phyloP scores from a whole-genome alignment of 2,113 vertebrate species.

The Sardina pilchardus region DNA sequence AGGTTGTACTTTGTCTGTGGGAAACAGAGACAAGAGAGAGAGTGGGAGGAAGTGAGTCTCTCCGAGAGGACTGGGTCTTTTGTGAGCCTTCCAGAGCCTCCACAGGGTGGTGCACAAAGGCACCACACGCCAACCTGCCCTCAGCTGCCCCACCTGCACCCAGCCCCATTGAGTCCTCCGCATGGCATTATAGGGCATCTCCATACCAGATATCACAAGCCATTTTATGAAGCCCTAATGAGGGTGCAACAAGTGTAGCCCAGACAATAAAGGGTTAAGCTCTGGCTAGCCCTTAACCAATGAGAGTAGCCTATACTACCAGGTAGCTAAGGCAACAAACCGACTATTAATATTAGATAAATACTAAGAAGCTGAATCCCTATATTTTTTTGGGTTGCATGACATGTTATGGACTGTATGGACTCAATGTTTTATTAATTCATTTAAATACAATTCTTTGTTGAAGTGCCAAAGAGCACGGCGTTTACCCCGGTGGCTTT shows the following conservation, averaged over 20 bases:
- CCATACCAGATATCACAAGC: not conserved
- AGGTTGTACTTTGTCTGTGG: conserved; percentile 94
- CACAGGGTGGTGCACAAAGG: not conserved
- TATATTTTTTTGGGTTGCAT: not conserved
- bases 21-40: conserved; percentile 30
- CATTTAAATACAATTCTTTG: not conserved
- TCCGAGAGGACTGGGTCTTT: not conserved
- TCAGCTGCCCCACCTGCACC: not conserved
- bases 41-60: not conserved
- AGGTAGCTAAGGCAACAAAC: too few relatives aligned
- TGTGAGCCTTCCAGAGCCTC: too few relatives aligned
- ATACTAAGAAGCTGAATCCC: too few relatives aligned
- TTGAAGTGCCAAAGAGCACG: not conserved
- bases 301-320: too few relatives aligned
- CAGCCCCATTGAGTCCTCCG: not conserved
- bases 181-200: not conserved
- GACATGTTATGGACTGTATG: not conserved
- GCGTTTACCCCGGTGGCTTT: conserved; percentile 90
- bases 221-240: not conserved
- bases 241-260: too few relatives aligned
- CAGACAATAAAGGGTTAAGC: too few relatives aligned
- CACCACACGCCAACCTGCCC: not conserved
- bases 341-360: too few relatives aligned
- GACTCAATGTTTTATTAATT: too few relatives aligned
- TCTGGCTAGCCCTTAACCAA: too few relatives aligned